Evolutionary conservation across 2,113 vertebrate genomes (phyloP).

Genomic region (Microtus richardsoni): DNA sequence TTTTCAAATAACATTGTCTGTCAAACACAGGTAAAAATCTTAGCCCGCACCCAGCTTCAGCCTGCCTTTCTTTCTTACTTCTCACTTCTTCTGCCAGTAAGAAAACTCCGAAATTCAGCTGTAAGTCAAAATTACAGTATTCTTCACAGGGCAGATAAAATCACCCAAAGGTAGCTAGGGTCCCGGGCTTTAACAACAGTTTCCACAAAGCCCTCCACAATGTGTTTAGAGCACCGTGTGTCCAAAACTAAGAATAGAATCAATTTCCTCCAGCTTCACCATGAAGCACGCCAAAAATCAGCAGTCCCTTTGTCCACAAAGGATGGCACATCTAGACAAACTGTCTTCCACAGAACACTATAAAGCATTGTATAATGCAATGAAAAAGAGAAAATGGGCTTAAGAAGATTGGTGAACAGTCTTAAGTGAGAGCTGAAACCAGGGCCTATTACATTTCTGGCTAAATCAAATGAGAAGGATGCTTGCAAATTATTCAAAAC

Average conservation of each 20-base stretch:
- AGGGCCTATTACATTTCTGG: not conserved
- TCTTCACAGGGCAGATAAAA: not conserved
- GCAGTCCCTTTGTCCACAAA: not conserved
- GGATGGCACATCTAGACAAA: not conserved
- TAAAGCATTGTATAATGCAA: not conserved
- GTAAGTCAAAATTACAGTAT: not conserved
- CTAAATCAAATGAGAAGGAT: not conserved
- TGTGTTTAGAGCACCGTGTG: not conserved
- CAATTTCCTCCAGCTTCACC: not conserved
- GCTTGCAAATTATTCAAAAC: slow-evolving; percentile 6
- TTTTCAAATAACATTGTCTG: not conserved
- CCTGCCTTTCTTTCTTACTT: not conserved
- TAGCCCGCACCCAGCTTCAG: not conserved
- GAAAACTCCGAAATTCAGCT: not conserved
- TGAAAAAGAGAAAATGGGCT: not conserved
- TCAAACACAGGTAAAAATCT: not conserved
- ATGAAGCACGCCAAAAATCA: not conserved
- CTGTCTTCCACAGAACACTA: not conserved
- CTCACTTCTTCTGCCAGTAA: not conserved
- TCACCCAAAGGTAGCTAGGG: not conserved
- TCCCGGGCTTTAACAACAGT: not conserved
- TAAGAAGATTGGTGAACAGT: not conserved
- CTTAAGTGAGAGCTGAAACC: not conserved
- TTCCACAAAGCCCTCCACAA: not conserved
- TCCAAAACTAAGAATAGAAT: not conserved